These are phyloP conservation scores for Dipus sagitta DNA, from an alignment of 2,797 vertebrate species.

Conservation along the genomic window DNA sequence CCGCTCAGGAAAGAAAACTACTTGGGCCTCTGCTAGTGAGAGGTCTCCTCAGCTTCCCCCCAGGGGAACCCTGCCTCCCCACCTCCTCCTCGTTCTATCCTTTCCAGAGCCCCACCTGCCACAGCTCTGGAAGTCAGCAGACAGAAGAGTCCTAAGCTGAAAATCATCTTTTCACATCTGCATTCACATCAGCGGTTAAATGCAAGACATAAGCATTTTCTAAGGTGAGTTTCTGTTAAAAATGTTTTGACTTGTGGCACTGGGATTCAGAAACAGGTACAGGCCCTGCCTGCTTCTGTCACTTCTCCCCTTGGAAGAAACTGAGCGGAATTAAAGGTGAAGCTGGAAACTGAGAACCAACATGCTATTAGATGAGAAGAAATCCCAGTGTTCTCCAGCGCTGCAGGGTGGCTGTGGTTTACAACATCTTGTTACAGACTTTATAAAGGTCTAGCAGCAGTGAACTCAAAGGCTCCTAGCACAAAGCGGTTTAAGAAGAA, in stretches of 20 bases:
- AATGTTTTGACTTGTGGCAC: background rate
- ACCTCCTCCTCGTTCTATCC: background rate
- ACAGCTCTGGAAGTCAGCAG: background rate
- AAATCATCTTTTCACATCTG: background rate
- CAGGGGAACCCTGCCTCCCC: background rate
- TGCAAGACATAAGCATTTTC: slow-evolving; percentile 26
- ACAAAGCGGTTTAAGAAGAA: background rate
- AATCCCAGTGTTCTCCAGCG: background rate
- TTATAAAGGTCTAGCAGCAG: background rate
- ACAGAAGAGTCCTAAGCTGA: background rate
- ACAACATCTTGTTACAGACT: background rate
- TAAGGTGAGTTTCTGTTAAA: background rate
- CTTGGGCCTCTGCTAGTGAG: background rate
- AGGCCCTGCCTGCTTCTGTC: background rate
- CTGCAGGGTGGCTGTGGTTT: background rate
- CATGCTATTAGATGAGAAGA: background rate
- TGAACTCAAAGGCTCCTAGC: background rate
- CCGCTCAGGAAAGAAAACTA: background rate
- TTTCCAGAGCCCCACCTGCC: background rate
- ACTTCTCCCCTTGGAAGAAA: background rate
- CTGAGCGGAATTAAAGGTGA: slow-evolving; percentile 22
- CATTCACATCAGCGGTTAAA: background rate
- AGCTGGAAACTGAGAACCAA: background rate
- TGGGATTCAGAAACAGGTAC: background rate
- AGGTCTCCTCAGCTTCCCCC: too few relatives aligned